phyloP scores from a whole-genome alignment of 1,140 invertebrate species.

The Trypoxylus dichotomus region DNA sequence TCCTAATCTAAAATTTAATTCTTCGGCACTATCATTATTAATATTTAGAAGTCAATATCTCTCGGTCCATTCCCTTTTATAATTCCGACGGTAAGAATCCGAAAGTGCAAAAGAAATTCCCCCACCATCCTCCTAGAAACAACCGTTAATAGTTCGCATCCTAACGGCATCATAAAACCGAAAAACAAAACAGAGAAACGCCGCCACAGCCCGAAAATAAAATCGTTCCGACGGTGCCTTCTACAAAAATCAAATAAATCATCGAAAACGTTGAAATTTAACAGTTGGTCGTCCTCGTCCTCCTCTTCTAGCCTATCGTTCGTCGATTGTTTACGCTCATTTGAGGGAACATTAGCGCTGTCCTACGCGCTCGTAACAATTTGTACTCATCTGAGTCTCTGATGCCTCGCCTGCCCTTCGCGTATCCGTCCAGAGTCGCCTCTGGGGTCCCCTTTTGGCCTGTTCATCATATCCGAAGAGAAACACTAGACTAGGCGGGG shows the following conservation, averaged over 20 bases:
- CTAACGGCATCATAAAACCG: neutral
- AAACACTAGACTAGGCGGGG: conserved; percentile 40
- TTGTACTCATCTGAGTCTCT: conserved; percentile 1
- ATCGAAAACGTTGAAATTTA: neutral
- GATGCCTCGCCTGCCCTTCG: no score
- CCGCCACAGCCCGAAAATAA: neutral
- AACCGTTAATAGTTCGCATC: neutral
- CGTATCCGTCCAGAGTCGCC: no score
- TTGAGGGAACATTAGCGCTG: neutral
- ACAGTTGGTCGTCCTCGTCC: neutral
- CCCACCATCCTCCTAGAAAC: neutral
- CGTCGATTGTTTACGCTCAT: conserved; percentile 15
- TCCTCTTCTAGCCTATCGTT: neutral
- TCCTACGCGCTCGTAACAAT: conserved; percentile 32
- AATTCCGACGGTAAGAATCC: no score
- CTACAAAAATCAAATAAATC: neutral
- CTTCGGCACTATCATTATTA: neutral
- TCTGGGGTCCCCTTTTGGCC: conserved; percentile 4
- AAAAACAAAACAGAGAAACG: neutral
- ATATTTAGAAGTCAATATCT: no score
- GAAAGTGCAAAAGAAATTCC: no score
- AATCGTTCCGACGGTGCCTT: neutral
- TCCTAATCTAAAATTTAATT: no score
- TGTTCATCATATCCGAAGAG: conserved; percentile 11
- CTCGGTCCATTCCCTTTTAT: no score